Evolutionary conservation across 1,140 invertebrate genomes (phyloP), one percentile per base, ranked within the genome.

Genomic region (Ips nitidus): DNA sequence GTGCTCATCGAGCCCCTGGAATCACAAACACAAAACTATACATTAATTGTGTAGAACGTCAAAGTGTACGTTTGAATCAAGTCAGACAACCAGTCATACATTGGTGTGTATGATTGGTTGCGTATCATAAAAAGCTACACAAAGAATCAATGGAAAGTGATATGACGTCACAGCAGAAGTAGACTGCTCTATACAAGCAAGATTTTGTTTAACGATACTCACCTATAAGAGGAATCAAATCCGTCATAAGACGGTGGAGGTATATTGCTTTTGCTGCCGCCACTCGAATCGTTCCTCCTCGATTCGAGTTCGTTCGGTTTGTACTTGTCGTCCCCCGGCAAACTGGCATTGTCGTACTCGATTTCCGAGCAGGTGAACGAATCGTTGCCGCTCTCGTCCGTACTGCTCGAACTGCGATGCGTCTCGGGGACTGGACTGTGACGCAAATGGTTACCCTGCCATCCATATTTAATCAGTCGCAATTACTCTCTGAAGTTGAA

Each of bases 311-410:
- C 86, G 43, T 83, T 84, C 41, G 90, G 84, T 81, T 94, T 93
- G 78, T 92, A 92, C 73, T 94, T 94, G 77, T 95, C 90, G 77
- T 95, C 90, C 4, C 90, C 90, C 22, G 86, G 90, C 37, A 94
- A 82, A 71, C 91, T 93, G 70, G 91, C 91, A 76, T 94, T 93
- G 75, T 98, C 95, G 79, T 97, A 97, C 80, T 98, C 96, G 78
- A 98, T 98, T 83, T 98, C 95, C 1, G 95, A 98, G 81, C 95
- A 98, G 0, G 95, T 98, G 82, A 98, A 98, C 70, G 95, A 97
- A 78, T 98, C 96, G 82, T 98, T 97, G 2, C 94, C 94, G 79
- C 93, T 95, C 79, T 97, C 95, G 77, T 97, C 94, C 3, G 94
- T 95, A 1, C 93, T 94, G 2, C 93, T 94, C 1, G 91, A 92